A percentile compares a stretch with the other conserved stretches of the same genome.
Evolutionary conservation across 2,797 vertebrate genomes (phyloP).

Genomic region (Hozukius guyotensis): DNA sequence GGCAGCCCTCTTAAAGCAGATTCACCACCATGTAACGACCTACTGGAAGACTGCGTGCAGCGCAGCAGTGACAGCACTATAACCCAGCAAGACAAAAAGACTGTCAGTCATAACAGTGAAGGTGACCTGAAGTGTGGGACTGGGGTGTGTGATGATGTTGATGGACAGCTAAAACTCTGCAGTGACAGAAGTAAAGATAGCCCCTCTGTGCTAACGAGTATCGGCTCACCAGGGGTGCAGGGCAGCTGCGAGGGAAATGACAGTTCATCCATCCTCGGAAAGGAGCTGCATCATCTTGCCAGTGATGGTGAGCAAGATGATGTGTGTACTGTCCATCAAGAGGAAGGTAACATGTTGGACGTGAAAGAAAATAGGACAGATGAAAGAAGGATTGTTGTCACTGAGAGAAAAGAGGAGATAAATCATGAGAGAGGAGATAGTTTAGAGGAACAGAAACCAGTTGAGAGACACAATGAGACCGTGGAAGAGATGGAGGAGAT

Average conservation of each 20-base stretch:
- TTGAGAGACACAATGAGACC: slow-evolving; percentile 28
- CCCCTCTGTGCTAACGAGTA: slow-evolving; percentile 16
- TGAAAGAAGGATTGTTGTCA: slow-evolving; percentile 26
- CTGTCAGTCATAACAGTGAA: slow-evolving; percentile 18
- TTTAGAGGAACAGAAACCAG: slow-evolving; percentile 26
- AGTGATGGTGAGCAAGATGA: slow-evolving; percentile 21
- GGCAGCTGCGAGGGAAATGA: slow-evolving; percentile 23
- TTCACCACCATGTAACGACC: slow-evolving; percentile 52
- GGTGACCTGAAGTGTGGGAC: slow-evolving; percentile 29
- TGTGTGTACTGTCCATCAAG: not conserved
- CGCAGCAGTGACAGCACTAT: slow-evolving; percentile 42
- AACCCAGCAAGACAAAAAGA: slow-evolving; percentile 39
- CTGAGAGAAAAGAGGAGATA: slow-evolving; percentile 39
- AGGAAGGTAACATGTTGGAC: slow-evolving; percentile 13
- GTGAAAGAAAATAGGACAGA: slow-evolving; percentile 23
- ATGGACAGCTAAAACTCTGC: slow-evolving; percentile 29
- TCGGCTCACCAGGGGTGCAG: slow-evolving; percentile 5
- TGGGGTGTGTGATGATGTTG: slow-evolving; percentile 32
- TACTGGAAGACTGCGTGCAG: slow-evolving; percentile 55
- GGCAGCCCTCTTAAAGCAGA: slow-evolving; percentile 66
- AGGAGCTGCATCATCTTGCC: slow-evolving; percentile 25
- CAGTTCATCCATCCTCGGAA: slow-evolving; percentile 32
- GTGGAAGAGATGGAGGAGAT: slow-evolving; percentile 44
- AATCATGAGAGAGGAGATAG: slow-evolving; percentile 18
- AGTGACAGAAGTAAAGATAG: slow-evolving; percentile 38